phyloP scores from a whole-genome alignment of 2,888 invertebrate genomes.

The Habroteleia sp. region DNA sequence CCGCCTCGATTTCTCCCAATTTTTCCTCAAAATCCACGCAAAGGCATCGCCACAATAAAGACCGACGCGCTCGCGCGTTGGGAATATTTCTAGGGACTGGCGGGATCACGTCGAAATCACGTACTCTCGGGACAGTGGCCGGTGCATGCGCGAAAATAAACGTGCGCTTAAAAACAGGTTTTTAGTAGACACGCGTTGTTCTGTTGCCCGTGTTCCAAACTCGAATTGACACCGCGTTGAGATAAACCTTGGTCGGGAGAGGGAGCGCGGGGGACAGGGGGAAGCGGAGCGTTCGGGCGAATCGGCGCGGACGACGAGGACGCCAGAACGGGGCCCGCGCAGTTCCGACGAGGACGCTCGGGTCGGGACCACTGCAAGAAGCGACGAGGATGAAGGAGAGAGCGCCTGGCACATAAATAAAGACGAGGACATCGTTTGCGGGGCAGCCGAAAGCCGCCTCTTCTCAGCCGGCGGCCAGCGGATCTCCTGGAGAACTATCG shows the following conservation, averaged over 20 bases:
- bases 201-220: conserved; percentile 79
- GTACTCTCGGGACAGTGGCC: conserved; percentile 60
- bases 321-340: conserved; percentile 1
- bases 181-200: conserved; percentile 79
- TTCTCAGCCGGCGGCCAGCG: conserved; percentile 69
- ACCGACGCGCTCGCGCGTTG: no score
- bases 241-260: conserved; percentile 72
- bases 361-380: conserved; percentile 51
- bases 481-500: conserved; percentile 70
- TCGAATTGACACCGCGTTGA: conserved; percentile 79
- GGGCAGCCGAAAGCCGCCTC: conserved; percentile 73
- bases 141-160: conserved; percentile 72
- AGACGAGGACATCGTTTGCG: conserved; percentile 74
- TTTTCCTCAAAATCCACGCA: conserved; percentile 37
- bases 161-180: conserved; percentile 78
- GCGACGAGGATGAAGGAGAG: conserved; percentile 65
- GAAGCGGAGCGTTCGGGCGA: conserved; percentile 33
- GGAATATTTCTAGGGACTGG: conserved; percentile 53
- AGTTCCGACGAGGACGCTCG: background rate
- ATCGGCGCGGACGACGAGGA: conserved; percentile 36
- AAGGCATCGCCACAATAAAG: no score
- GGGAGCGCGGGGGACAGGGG: conserved; percentile 36
- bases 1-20: conserved; percentile 45
- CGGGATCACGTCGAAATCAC: conserved; percentile 58
- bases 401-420: conserved; percentile 76